Base-by-base conservation (phyloP, 2,797 vertebrate species). In the Babyrousa celebensis region DNA sequence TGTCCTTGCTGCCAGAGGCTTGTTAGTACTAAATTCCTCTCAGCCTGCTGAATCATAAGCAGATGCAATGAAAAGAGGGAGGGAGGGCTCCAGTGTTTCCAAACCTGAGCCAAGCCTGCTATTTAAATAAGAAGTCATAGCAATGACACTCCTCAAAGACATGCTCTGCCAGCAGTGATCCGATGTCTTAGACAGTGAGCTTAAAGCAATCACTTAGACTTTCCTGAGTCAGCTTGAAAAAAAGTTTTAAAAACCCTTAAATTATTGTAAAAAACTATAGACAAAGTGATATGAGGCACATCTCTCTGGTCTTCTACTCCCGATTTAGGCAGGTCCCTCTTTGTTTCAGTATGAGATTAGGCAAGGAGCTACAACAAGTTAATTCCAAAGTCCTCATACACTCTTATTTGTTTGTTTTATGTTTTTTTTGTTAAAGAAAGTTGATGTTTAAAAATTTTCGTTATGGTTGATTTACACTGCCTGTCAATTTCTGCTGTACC, bases 21-120 rank as follows among this genome's bases (percentile, higher is more conserved):
- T 96, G 68, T 71, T 29, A 72, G 68, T 71, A 85, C 91, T 79
- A 97, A 97, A 96, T 92, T 94, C 14, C n/a, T 79, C n/a, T 56
- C 58, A 90, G 27, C 21, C 12, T 84, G 11, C 3, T 15, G 83
- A 68, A 54, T 83, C 25, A 67, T 75, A 84, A 95, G 12, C 36
- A 75, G 16, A 15, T 65, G 71, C 74, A 65, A 27, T 43, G 29
- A 93, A 16, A 36, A 1, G 12, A 10, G 40, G 36, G 3, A 27
- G 14, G 43, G 43, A 48, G 68, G 58, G 29, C 7, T 12, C 11
- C 7, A 21, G 7, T 48, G 17, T 36, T 90, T 70, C 67, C 32
- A 84, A 54, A 58, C 88, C 17, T 54, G 4, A 90, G 29, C 8
- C 52, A 94, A 74, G 0, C 48, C 6, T 83, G 12, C 54, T 67